These are phyloP conservation scores for Abramis brama DNA, from an alignment of 2,113 vertebrate species.

Conservation along the genomic window DNA sequence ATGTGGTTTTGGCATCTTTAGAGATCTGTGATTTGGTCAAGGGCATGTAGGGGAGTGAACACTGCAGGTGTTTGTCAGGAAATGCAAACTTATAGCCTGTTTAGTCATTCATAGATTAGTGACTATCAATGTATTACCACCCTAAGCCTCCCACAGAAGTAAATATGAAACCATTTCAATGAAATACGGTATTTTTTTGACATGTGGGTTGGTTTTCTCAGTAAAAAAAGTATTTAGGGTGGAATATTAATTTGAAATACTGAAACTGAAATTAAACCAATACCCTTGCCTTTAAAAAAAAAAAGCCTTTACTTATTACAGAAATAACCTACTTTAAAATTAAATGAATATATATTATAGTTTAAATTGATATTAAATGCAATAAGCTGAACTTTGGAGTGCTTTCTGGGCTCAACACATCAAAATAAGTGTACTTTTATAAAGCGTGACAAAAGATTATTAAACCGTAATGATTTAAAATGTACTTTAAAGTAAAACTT, in stretches of 20 bases:
- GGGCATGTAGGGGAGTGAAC: not conserved
- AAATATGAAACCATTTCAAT: not conserved
- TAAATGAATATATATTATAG: no score
- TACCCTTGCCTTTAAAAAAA: no score
- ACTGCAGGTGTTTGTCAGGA: slow-evolving; percentile 1
- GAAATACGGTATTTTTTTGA: not conserved
- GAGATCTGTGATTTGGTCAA: slow-evolving; percentile 12
- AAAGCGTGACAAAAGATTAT: no score
- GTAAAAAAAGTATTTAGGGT: not conserved
- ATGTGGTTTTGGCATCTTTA: slow-evolving; percentile 12
- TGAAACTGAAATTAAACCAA: not conserved
- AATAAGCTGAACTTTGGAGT: no score
- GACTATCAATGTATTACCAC: not conserved
- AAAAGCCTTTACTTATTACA: no score
- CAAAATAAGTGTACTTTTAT: no score
- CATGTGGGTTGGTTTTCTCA: not conserved
- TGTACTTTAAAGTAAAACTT: no score
- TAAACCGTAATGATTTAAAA: no score
- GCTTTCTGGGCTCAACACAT: no score
- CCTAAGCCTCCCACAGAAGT: not conserved
- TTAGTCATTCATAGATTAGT: not conserved
- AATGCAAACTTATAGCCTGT: not conserved
- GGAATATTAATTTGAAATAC: not conserved
- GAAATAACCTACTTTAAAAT: no score
- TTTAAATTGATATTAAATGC: no score